phyloP scores from a whole-genome alignment of 1,140 invertebrate species.

The Eciton burchellii region DNA sequence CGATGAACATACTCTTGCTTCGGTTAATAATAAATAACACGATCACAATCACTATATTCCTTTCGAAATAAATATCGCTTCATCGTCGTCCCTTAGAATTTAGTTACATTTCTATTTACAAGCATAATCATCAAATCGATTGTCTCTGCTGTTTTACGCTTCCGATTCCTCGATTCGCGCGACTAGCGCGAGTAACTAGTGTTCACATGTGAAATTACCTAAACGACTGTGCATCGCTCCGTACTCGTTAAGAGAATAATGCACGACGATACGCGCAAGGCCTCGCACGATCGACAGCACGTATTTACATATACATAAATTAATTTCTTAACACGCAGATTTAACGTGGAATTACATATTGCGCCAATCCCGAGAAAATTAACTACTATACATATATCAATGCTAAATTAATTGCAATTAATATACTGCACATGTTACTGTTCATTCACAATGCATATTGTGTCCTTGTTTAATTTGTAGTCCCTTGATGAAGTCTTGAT shows the following conservation, averaged over 20 bases:
- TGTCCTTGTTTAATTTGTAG: background rate
- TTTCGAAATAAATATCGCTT: conserved; percentile 78
- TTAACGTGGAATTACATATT: conserved; percentile 22
- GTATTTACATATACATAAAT: conserved; percentile 21
- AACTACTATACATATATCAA: conserved; percentile 1
- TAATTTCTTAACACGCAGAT: conserved; percentile 16
- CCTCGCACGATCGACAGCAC: background rate
- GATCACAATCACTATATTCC: conserved; percentile 75
- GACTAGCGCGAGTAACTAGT: background rate
- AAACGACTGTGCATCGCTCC: conserved; percentile 20
- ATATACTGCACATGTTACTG: background rate
- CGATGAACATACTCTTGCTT: conserved; percentile 27
- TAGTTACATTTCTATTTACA: conserved; percentile 62
- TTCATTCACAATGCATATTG: background rate
- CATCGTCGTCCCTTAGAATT: conserved; percentile 59
- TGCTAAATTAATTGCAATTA: conserved; percentile 30
- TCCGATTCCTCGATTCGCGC: conserved; percentile 15
- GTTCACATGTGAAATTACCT: conserved; percentile 28
- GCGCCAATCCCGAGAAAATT: conserved; percentile 30
- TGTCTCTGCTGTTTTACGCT: conserved; percentile 33
- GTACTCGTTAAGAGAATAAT: conserved; percentile 16
- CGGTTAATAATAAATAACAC: conserved; percentile 78
- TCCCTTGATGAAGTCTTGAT: background rate
- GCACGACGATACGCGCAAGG: background rate
- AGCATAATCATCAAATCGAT: conserved; percentile 50